These are phyloP conservation scores for Epirrhoe tristata DNA, from an alignment of 2,888 invertebrate species.

Conservation along the genomic window DNA sequence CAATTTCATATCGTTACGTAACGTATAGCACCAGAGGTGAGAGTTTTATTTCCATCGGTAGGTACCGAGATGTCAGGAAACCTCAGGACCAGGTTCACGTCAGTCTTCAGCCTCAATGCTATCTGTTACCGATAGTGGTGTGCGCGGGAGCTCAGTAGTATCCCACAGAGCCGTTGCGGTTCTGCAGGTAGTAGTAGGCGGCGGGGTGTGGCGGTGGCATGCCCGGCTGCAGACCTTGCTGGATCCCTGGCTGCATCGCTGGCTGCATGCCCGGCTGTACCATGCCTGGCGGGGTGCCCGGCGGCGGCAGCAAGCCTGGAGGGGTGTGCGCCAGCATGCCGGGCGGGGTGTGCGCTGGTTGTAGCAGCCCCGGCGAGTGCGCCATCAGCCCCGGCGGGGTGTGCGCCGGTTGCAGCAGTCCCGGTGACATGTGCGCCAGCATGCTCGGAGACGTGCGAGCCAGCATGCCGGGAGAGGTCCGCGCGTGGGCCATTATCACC, in stretches of 20 bases:
- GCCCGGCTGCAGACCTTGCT: constrained; percentile 27
- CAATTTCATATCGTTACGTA: constrained; percentile 13
- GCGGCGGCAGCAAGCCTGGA: constrained; percentile 8
- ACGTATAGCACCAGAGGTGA: constrained; percentile 31
- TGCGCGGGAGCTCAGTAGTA: constrained; percentile 65
- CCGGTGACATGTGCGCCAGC: constrained; percentile 8
- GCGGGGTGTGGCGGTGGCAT: constrained; percentile 71
- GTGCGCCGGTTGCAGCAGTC: constrained; percentile 10
- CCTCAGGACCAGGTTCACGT: not conserved
- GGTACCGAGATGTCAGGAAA: constrained; percentile 4
- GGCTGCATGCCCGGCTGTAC: constrained; percentile 63
- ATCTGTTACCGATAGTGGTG: constrained; percentile 38
- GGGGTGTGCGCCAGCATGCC: constrained; percentile 9
- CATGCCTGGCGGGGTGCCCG: constrained; percentile 11
- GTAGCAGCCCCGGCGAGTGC: constrained; percentile 4
- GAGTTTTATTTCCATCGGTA: not conserved
- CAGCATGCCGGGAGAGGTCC: constrained; percentile 17
- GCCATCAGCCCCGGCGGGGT: constrained; percentile 8
- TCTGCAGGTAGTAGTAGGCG: constrained; percentile 77
- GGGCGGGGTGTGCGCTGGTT: constrained; percentile 25
- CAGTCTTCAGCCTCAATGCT: constrained; percentile 20
- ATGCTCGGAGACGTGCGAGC: not conserved
- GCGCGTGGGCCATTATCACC: constrained; percentile 40
- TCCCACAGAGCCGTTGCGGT: constrained; percentile 73
- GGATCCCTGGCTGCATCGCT: constrained; percentile 41